phyloP scores from a whole-genome alignment of 2,797 vertebrate genomes.

The Pseudomugil tenellus region DNA sequence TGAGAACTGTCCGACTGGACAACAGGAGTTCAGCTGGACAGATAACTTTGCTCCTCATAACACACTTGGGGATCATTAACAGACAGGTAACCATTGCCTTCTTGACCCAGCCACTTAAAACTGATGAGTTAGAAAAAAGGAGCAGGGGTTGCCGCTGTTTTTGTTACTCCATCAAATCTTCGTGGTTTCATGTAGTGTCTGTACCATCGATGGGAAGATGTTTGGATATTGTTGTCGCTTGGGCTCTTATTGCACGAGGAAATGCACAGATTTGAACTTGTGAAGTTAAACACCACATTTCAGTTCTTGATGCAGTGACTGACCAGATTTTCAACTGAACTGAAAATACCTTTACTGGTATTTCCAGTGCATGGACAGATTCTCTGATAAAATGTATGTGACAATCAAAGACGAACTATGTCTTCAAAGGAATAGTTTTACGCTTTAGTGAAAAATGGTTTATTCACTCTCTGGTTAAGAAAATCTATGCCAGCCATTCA shows the following conservation, averaged over 20 bases:
- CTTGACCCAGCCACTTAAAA: conserved; percentile 71
- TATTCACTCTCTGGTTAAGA: neutral
- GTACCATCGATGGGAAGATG: conserved; percentile 8
- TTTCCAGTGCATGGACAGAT: conserved; percentile 5
- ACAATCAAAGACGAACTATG: conserved; percentile 36
- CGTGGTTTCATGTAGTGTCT: conserved; percentile 44
- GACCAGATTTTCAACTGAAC: conserved; percentile 16
- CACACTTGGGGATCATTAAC: conserved; percentile 39
- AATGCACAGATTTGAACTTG: conserved; percentile 10
- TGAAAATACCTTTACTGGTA: conserved; percentile 16
- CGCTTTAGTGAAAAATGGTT: neutral
- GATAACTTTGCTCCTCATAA: conserved; percentile 21
- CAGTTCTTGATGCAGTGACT: conserved; percentile 46
- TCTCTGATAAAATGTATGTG: conserved; percentile 25
- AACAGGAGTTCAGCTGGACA: conserved; percentile 21
- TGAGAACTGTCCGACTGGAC: conserved; percentile 12
- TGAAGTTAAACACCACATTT: conserved; percentile 9
- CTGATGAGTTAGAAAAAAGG: conserved; percentile 32
- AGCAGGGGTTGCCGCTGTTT: conserved; percentile 13
- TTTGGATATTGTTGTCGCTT: conserved; percentile 16
- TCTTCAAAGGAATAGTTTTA: neutral
- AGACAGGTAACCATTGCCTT: conserved; percentile 73
- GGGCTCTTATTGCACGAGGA: conserved; percentile 15
- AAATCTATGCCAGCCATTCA: neutral
- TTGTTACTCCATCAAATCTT: conserved; percentile 20